Evolutionary conservation across 2,797 vertebrate genomes (phyloP), one percentile per base, ranked within the genome.

Genomic region (Linurgus olivaceus): DNA sequence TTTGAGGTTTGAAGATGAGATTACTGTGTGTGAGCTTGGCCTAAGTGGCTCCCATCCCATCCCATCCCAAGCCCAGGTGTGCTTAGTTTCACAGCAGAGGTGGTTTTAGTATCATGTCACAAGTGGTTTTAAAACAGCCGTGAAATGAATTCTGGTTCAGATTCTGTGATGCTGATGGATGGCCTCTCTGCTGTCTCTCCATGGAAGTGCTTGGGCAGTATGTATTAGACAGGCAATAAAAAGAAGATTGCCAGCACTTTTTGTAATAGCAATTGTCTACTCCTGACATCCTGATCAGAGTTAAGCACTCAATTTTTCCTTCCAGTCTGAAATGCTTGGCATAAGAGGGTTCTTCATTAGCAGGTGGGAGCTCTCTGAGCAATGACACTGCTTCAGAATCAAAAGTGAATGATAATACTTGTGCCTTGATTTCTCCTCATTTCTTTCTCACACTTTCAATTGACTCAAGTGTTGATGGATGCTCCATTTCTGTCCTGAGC

Each of bases 341-440:
- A 6, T 45, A 24, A 90, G 76, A 90, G 63, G 47, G 66, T 51
- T 59, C 90, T 75, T 92, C 17, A 5, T 86, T 73, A 95, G 45
- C 79, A 84, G 70, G 51, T 85, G 83, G 82, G 68, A 96, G 88
- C 92, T 81, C 76, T 94, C 80, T 16, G 66, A 94, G 59, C 51
- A 73, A 58, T 17, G 47, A 90, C 59, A 70, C 66, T 29, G 58
- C 78, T 72, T 91, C 76, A 66, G 47, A 68, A 83, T 38, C 33
- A 5, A 51, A 54, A 3, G 29, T 24, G 72, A 90, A 54, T 37
- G 54, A 31, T 42, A 38, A 47, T 23, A 55, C 76, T 72, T 74
- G 47, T 84, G 62, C 54, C 80, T 90, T 88, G 79, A 92, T 92
- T 95, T 86, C 87, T 70, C 81, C 77, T 48, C 47, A 7, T 80